Conservation (phyloP, 2,888 invertebrate species). For the Hipparchia sbordonii region DNA sequence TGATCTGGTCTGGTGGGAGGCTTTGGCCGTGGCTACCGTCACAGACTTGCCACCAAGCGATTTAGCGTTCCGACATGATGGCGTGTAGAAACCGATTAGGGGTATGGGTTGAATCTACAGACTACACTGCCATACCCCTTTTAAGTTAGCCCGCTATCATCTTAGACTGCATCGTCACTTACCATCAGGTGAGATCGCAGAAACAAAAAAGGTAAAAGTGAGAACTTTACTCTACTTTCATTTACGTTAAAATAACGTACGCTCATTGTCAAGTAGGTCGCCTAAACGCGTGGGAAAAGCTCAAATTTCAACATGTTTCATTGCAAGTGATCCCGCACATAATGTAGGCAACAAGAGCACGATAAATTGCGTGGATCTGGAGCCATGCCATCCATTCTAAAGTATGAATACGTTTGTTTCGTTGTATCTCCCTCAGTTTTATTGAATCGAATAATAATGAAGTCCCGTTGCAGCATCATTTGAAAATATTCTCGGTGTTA, state of each 20-base stretch:
- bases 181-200: too few relatives aligned
- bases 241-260: constrained; percentile 2
- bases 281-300: constrained; percentile 14
- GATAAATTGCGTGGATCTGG: constrained; percentile 33
- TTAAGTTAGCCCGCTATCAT: too few relatives aligned
- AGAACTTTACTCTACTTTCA: not conserved
- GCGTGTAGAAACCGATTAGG: too few relatives aligned
- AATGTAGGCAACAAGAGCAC: constrained; percentile 32
- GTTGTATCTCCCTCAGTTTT: constrained; percentile 25
- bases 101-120: too few relatives aligned
- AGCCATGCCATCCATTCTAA: constrained; percentile 37
- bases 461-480: constrained; percentile 14
- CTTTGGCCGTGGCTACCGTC: too few relatives aligned
- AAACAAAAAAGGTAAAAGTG: not conserved
- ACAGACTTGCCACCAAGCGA: too few relatives aligned
- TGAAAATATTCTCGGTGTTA: constrained; percentile 12
- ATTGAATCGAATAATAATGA: constrained; percentile 31
- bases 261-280: not conserved
- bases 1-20: too few relatives aligned
- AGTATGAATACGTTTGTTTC: constrained; percentile 31
- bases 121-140: too few relatives aligned
- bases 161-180: too few relatives aligned
- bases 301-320: constrained; percentile 25
- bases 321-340: constrained; percentile 24
- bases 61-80: too few relatives aligned